Base-by-base conservation (phyloP, 2,888 invertebrate genomes). In the Volucella bombylans region DNA sequence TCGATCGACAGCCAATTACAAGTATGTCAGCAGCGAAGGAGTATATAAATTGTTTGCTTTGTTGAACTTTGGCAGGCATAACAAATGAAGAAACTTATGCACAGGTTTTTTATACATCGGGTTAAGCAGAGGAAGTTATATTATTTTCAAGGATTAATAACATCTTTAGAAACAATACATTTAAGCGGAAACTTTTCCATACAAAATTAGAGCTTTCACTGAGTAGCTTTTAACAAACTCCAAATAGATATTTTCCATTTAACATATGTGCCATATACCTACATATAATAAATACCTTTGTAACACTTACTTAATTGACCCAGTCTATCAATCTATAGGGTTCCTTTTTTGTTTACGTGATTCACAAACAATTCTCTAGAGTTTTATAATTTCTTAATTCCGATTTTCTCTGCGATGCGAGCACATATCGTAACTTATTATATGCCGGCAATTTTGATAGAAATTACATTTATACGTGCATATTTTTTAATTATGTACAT, bases 261-360 rank as follows among this genome's bases (percentile, higher is more conserved):
- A 50, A 38, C 1, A 71, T 65, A 49, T 31, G 4, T 31, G 31
- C 6, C 4, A 6, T 57, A 67, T 54, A 67, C 52, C 54, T n/a
- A 18, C 11, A 47, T 10, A 18, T n/a, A 47, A 43, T 50, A 14
- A 74, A 73, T 52, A 3, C 71, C 61, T 49, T 61, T 52, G 65
- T 41, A 65, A 77, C 59, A 45, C 61, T 49, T 78, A 72, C 78
- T 67, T 43, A 62, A 71, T 82, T 82, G 82, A 82, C 78, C 82
- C 67, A 82, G 61, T 55, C 54, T 72, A 59, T 61, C 64, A 14
- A 72, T 72, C 55, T 55, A 14, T 12, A 55, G n/a, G 14, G 18
- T 54, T 64, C 12, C 18, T n/a, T 14, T 18, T 14, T 50, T 15
- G 15, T 18, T 50, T 50, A 15, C 50, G 9, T 50, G 9, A 4